Evolutionary conservation across 2,888 invertebrate species (phyloP).

Genomic region (Dynastes hyllus): DNA sequence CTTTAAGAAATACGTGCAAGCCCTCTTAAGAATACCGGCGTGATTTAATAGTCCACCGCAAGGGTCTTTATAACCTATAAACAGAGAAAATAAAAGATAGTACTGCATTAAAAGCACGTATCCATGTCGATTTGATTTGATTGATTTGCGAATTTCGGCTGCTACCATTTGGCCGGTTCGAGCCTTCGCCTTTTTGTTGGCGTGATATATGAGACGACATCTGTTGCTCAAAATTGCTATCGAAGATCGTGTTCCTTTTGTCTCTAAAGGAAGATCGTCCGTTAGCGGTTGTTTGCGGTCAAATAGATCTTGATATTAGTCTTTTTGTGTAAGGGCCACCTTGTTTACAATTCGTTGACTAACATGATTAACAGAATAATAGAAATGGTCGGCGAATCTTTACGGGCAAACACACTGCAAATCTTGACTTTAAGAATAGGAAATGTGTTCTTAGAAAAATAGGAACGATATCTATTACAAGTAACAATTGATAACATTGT

Average conservation of each 20-base stretch:
- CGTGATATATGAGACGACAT: conserved; percentile 42
- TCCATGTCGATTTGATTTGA: conserved; percentile 41
- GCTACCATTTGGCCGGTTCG: conserved; percentile 32
- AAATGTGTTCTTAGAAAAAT: not conserved
- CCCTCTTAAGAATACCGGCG: conserved; percentile 36
- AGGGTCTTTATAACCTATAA: conserved; percentile 26
- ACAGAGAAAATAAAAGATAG: conserved; percentile 11
- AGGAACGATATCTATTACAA: too few relatives aligned
- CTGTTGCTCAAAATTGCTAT: conserved; percentile 37
- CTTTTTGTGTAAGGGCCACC: conserved; percentile 32
- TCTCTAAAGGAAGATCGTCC: conserved; percentile 23
- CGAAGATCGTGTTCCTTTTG: conserved; percentile 46
- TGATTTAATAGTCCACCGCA: conserved; percentile 44
- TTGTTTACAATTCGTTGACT: conserved; percentile 43
- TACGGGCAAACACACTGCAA: conserved; percentile 4
- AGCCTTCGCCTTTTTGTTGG: not conserved
- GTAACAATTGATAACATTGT: too few relatives aligned
- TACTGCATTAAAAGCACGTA: conserved; percentile 33
- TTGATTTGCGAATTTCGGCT: conserved; percentile 42
- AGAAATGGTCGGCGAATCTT: not conserved
- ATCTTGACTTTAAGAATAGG: not conserved
- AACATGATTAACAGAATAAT: conserved; percentile 30
- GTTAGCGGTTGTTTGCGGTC: conserved; percentile 44
- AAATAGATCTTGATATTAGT: conserved; percentile 41
- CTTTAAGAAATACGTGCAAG: conserved; percentile 35